Conservation (phyloP, 92 coral and sea anemone genomes). For the Phymanthus crucifer region DNA sequence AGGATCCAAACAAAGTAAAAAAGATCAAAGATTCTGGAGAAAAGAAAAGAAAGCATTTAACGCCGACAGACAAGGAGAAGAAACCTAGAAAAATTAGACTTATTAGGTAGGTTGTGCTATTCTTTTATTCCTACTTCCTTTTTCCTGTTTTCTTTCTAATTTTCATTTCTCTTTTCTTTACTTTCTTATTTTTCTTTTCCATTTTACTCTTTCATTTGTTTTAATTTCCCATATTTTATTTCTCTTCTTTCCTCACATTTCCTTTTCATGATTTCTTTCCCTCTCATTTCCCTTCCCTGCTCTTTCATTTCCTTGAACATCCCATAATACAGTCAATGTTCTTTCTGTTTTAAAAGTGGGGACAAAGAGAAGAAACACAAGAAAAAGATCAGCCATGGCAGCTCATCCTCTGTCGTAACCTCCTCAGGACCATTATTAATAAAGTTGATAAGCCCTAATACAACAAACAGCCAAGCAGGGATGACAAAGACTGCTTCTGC, state of each 20-base stretch:
- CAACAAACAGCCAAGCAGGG: constrained; percentile 27
- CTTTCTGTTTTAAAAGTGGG: constrained; percentile 47
- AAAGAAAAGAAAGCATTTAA: constrained; percentile 56
- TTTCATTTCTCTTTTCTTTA: too few relatives aligned
- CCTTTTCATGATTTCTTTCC: not conserved
- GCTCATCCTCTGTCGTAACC: constrained; percentile 13
- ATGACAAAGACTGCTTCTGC: constrained; percentile 9
- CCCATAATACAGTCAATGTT: not conserved
- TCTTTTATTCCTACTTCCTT: not conserved
- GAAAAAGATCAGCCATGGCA: constrained; percentile 54
- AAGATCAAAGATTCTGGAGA: constrained; percentile 79
- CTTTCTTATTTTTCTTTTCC: too few relatives aligned
- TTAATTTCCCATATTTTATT: too few relatives aligned
- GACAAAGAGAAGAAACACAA: constrained; percentile 82
- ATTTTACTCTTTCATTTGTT: too few relatives aligned
- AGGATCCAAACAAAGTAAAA: constrained; percentile 76
- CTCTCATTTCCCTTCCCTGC: not conserved
- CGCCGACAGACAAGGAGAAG: constrained; percentile 51
- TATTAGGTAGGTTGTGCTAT: constrained; percentile 29
- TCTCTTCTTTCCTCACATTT: not conserved
- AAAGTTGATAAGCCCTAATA: constrained; percentile 1
- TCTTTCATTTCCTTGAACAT: not conserved
- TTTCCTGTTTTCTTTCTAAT: too few relatives aligned
- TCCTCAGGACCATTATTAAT: constrained; percentile 18
- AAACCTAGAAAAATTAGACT: constrained; percentile 58